These are phyloP conservation scores for Tetramorium bicarinatum DNA, from an alignment of 2,888 invertebrate species.

Conservation along the genomic window DNA sequence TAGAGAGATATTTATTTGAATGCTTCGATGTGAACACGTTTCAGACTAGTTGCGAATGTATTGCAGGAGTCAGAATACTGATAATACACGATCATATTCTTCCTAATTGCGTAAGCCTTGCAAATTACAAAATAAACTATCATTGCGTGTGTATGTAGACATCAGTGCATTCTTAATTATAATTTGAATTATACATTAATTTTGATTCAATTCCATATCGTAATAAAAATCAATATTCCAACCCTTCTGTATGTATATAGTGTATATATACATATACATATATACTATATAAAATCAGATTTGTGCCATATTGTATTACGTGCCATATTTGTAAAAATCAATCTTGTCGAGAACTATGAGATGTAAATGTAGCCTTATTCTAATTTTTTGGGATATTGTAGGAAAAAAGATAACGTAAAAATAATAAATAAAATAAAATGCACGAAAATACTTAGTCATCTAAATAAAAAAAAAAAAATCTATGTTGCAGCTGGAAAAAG, in stretches of 20 bases:
- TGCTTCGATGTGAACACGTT: constrained; percentile 73
- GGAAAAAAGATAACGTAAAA: constrained; percentile 57
- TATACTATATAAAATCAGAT: constrained; percentile 57
- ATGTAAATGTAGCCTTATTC: constrained; percentile 38
- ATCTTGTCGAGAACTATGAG: constrained; percentile 23
- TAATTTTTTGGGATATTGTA: constrained; percentile 49
- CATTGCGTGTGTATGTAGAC: constrained; percentile 41
- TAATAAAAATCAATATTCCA: constrained; percentile 54
- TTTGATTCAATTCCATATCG: constrained; percentile 58
- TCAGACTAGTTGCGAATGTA: constrained; percentile 74
- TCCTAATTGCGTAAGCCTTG: constrained; percentile 54
- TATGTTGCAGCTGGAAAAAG: constrained; percentile 59
- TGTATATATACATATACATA: constrained; percentile 47
- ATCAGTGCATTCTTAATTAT: constrained; percentile 53
- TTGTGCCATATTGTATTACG: constrained; percentile 65
- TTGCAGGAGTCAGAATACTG: constrained; percentile 68
- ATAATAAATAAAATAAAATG: constrained; percentile 53
- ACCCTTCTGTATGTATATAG: constrained; percentile 50
- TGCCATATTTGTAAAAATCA: constrained; percentile 23
- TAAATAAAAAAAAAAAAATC: constrained; percentile 55
- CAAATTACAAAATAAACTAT: constrained; percentile 46
- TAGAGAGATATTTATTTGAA: constrained; percentile 68
- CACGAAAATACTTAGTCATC: constrained; percentile 33
- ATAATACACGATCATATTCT: constrained; percentile 46
- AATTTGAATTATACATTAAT: constrained; percentile 59